phyloP scores from a whole-genome alignment of 2,888 invertebrate genomes.

The Ectemnius lituratus region DNA sequence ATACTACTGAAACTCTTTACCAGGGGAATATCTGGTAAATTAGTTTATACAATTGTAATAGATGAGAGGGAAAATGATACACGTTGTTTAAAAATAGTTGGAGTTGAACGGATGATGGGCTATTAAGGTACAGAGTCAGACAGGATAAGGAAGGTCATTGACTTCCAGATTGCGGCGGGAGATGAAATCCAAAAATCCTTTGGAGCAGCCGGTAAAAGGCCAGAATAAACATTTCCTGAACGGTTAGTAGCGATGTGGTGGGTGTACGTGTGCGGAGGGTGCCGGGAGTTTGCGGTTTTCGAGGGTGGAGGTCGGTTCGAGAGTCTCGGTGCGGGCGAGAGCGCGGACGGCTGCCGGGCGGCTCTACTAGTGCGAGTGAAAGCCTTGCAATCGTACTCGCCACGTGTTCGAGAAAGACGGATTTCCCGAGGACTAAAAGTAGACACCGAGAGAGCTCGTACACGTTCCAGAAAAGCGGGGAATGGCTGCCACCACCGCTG shows the following conservation, averaged over 20 bases:
- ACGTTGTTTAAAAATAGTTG: neutral
- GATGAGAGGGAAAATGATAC: too few relatives aligned
- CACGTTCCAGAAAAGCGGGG: conserved; percentile 18
- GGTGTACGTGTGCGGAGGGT: conserved; percentile 52
- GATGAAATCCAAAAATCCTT: conserved; percentile 69
- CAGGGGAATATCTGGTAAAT: too few relatives aligned
- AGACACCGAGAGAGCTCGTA: conserved; percentile 48
- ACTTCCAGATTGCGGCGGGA: conserved; percentile 49
- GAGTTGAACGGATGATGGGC: neutral
- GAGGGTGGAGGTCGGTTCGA: conserved; percentile 64
- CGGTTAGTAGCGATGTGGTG: conserved; percentile 69
- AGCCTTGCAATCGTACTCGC: conserved; percentile 32
- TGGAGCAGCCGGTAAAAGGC: conserved; percentile 62
- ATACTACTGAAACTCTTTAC: too few relatives aligned
- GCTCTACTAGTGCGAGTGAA: conserved; percentile 46
- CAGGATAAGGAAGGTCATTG: conserved; percentile 40
- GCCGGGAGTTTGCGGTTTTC: conserved; percentile 71
- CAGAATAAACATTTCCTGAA: conserved; percentile 73
- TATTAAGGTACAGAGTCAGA: neutral
- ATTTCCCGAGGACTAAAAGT: conserved; percentile 60
- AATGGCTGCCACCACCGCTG: conserved; percentile 35
- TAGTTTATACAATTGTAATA: too few relatives aligned
- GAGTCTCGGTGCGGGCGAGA: conserved; percentile 59
- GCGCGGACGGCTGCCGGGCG: conserved; percentile 31
- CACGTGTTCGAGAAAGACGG: conserved; percentile 47